phyloP scores from a whole-genome alignment of 2,113 vertebrate genomes.

The Psilopogon haemacephalus region DNA sequence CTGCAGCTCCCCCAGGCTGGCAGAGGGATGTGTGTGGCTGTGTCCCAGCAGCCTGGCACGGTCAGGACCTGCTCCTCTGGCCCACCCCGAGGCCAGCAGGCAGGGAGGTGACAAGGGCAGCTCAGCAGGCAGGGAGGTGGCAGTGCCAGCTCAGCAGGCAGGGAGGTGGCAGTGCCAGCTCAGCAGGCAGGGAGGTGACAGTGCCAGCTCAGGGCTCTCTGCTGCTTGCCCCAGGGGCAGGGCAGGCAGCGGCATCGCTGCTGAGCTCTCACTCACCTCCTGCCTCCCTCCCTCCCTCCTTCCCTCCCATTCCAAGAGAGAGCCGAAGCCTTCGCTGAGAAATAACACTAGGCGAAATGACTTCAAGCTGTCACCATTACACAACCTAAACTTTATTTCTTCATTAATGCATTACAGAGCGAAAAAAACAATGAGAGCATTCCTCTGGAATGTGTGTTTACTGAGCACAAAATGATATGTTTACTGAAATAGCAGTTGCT shows the following conservation, averaged over 20 bases:
- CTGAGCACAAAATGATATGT: slow-evolving; percentile 76
- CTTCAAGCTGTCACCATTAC: slow-evolving; percentile 77
- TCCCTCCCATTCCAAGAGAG: slow-evolving; percentile 61
- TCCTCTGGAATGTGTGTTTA: slow-evolving; percentile 75
- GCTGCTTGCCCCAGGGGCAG: slow-evolving; percentile 51
- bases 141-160: neutral
- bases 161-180: too few species aligned
- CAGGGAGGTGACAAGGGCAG: neutral
- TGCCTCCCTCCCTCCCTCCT: neutral
- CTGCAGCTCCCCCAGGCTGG: slow-evolving; percentile 53
- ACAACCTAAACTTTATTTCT: slow-evolving; percentile 76
- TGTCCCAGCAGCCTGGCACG: neutral
- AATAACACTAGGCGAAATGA: slow-evolving; percentile 74
- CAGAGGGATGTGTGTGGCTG: neutral
- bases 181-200: too few species aligned
- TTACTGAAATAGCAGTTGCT: slow-evolving; percentile 78
- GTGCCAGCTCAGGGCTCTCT: slow-evolving; percentile 22
- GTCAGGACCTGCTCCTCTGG: neutral
- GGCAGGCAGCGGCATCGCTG: slow-evolving; percentile 53
- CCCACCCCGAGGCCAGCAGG: slow-evolving; percentile 25
- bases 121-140: too few species aligned
- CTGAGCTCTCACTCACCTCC: slow-evolving; percentile 20
- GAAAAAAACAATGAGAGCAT: slow-evolving; percentile 75
- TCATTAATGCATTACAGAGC: slow-evolving; percentile 76
- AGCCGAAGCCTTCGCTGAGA: slow-evolving; percentile 64